Base-by-base conservation (phyloP, 2,797 vertebrate genomes). In the Kryptolebias ocellatus region DNA sequence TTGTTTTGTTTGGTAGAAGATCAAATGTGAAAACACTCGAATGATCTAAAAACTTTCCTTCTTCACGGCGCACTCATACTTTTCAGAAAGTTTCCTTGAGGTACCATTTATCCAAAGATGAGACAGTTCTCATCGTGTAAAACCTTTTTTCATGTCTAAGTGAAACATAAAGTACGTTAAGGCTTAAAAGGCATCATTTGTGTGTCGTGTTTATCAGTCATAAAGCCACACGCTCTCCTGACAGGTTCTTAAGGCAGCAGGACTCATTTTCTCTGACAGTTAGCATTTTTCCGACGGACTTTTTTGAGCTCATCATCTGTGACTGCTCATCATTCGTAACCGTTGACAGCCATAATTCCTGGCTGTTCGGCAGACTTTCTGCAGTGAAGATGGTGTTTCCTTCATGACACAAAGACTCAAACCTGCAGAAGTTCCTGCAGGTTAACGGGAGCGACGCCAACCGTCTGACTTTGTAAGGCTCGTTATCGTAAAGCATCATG, bases 251-350 rank as follows among this genome's bases (percentile, higher is more conserved):
- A 58, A 62, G 58, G 74, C 53, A 59, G 42, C 14, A 54, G 63
- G 69, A 47, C 70, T 78, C 70, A 72, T 78, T 78, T 78, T 68
- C 70, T 62, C 53, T 74, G 70, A 78, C 62, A 70, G 70, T 73
- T 65, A 61, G 44, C 70, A 66, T 78, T 70, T 78, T 66, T 69
- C 64, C 29, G 20, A 28, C 64, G 24, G 45, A 51, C 51, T 49
- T 72, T 67, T 56, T 60, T 67, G 55, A 60, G 69, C 60, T 68
- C 60, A 54, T 72, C 75, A 52, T 55, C 64, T 60, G 74, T 68
- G 64, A 77, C 67, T 61, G 67, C 56, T 75, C 67, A 65, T 75
- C 73, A 76, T 66, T 67, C 57, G 59, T 59, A 67, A 71, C 64
- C 54, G 59, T 24, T 67, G 69, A 67, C 66, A 66, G 70, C 61